Evolutionary conservation across 92 coral and sea anemone species (phyloP), one percentile per base, ranked within the genome.

Genomic region (Scolanthus callimorphus): DNA sequence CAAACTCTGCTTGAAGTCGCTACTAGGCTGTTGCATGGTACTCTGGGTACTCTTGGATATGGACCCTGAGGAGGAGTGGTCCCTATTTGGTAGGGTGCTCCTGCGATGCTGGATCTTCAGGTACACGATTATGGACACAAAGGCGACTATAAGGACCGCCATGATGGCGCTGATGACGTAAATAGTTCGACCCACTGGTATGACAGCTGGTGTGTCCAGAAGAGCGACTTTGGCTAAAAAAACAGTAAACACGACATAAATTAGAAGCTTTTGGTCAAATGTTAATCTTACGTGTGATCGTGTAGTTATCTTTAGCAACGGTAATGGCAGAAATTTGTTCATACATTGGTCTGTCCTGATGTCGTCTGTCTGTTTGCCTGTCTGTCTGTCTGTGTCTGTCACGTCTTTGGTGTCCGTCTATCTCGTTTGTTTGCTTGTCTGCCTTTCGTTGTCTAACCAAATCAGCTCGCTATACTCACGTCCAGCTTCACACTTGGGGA

Each of bases 41-140:
- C 96, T 85, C 71, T 94, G 99, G 63, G 96, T 88, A 20, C 97
- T 89, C 67, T 90, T 94, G 3, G 96, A 83, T 38, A 90, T 86
- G 51, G 99, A 94, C 26, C 92, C 96, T 20, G 85, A 79, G 17
- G 96, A 90, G 2, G 95, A 80, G 15, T 69, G 79, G 63, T 79
- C 81, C 31, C 60, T 83, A 31, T 76, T 66, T 21, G 79, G 76
- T n/a, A 81, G 83, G 3, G 82, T 76, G 71, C 81, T 70, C 29
- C 82, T 78, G 0, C 83, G 74, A 49, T 94, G 91, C 51, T 94
- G 99, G n/a, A 94, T 77, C 66, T 94, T 94, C 51, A 90, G 85
- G 63, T 89, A 94, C 25, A 94, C 94, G 31, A 94, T 80, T 59
- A 89, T 83, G 19, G 99, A 80, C 48, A 94, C 77, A 56, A 85